phyloP scores from a whole-genome alignment of 2,797 vertebrate species.

The Scolopax rusticola region DNA sequence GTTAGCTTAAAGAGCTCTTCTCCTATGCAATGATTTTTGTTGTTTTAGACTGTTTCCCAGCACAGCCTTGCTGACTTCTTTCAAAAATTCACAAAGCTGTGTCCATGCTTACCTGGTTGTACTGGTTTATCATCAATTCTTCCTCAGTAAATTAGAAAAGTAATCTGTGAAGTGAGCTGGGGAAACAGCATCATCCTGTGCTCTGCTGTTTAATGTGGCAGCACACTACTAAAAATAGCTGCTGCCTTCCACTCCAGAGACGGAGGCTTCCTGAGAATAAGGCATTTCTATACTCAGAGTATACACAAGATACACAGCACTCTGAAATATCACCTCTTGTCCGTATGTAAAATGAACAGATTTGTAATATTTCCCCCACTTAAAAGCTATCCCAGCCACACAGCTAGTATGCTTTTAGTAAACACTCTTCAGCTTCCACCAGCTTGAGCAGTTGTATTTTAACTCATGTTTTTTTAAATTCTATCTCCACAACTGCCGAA shows the following conservation, averaged over 20 bases:
- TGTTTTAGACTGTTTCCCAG: neutral
- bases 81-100: neutral
- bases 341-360: neutral
- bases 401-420: neutral
- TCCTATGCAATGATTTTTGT: neutral
- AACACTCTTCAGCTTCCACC: neutral
- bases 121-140: neutral
- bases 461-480: constrained; percentile 9
- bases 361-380: neutral
- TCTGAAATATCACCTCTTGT: neutral
- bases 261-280: constrained; percentile 17
- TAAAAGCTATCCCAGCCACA: constrained; percentile 4
- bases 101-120: neutral
- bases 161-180: neutral
- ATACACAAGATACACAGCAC: accelerated
- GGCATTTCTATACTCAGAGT: neutral
- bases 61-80: neutral
- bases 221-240: constrained; percentile 60
- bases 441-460: constrained; percentile 21
- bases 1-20: neutral
- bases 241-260: constrained; percentile 44
- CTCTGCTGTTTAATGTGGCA: neutral
- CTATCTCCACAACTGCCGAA: constrained; percentile 13
- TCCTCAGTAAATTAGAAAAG: neutral
- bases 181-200: neutral